Evolutionary conservation across 1,140 invertebrate genomes (phyloP).

Genomic region (Drosophila biarmipes): DNA sequence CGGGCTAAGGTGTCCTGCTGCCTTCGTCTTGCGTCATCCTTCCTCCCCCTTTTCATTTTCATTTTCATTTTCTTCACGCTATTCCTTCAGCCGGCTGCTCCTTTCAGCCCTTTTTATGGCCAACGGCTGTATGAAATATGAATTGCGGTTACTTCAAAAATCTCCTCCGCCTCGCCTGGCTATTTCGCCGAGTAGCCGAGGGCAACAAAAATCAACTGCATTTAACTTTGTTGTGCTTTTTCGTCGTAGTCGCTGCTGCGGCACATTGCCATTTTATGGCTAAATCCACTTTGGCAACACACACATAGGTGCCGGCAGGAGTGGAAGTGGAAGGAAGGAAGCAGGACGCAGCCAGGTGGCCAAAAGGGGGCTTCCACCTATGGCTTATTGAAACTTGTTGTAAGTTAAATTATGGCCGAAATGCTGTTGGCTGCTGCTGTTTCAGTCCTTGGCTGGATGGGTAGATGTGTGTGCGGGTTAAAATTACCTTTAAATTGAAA

Average conservation of each 20-base stretch:
- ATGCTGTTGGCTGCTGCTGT: slow-evolving; percentile 59
- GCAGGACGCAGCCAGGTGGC: slow-evolving; percentile 24
- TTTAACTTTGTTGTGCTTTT: slow-evolving; percentile 78
- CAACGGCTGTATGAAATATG: slow-evolving; percentile 79
- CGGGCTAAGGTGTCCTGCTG: slow-evolving; percentile 20
- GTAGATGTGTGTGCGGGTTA: slow-evolving; percentile 41
- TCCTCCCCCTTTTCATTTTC: slow-evolving; percentile 78
- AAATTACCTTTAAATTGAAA: slow-evolving; percentile 83
- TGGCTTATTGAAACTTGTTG: slow-evolving; percentile 80
- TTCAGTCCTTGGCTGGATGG: slow-evolving; percentile 33
- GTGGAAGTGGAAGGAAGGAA: slow-evolving; percentile 8
- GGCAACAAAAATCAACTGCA: slow-evolving; percentile 79
- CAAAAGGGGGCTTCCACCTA: slow-evolving; percentile 34
- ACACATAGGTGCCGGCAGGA: not conserved
- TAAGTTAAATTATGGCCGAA: slow-evolving; percentile 82
- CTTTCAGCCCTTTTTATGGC: slow-evolving; percentile 62
- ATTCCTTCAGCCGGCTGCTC: slow-evolving; percentile 59
- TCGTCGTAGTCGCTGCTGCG: slow-evolving; percentile 44
- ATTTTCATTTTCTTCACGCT: slow-evolving; percentile 76
- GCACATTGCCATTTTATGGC: slow-evolving; percentile 79
- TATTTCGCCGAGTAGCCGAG: slow-evolving; percentile 25
- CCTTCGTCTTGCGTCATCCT: slow-evolving; percentile 67
- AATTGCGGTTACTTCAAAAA: slow-evolving; percentile 78
- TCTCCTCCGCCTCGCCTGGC: slow-evolving; percentile 54
- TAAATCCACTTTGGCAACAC: slow-evolving; percentile 75